Evolutionary conservation across 2,888 invertebrate species (phyloP).

Genomic region (Trachelus iudaicus): DNA sequence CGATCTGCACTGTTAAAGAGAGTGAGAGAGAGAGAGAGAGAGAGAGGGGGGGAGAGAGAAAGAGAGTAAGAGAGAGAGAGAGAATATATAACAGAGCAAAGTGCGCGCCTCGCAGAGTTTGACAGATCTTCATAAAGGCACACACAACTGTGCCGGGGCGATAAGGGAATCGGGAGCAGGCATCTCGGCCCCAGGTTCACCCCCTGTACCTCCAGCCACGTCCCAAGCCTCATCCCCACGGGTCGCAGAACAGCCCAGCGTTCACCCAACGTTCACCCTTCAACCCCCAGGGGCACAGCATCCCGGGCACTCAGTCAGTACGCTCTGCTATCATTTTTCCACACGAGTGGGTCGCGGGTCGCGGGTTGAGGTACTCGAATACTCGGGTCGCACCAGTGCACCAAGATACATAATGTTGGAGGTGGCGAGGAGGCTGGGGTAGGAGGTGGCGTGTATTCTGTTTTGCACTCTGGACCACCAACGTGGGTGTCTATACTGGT

Average conservation of each 20-base stretch:
- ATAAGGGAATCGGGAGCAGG: constrained; percentile 64
- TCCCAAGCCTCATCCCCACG: constrained; percentile 19
- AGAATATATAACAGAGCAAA: constrained; percentile 6
- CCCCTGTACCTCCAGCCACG: constrained; percentile 13
- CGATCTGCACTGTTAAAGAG: constrained; percentile 9
- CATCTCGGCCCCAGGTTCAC: constrained; percentile 40
- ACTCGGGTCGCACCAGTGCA: constrained; percentile 32
- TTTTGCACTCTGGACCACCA: neutral
- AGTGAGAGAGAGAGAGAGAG: neutral
- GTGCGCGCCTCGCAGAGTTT: constrained; percentile 31
- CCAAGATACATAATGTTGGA: constrained; percentile 13
- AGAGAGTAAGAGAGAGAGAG: constrained; percentile 19
- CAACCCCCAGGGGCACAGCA: constrained; percentile 23
- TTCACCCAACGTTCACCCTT: constrained; percentile 7
- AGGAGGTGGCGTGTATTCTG: neutral
- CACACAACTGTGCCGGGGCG: constrained; percentile 64
- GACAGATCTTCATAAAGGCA: constrained; percentile 66
- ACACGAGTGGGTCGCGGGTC: constrained; percentile 67
- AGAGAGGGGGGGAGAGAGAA: constrained; percentile 18
- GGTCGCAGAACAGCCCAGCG: constrained; percentile 16
- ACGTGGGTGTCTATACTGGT: neutral
- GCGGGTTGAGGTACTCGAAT: constrained; percentile 3
- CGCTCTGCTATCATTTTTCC: constrained; percentile 70
- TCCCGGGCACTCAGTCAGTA: constrained; percentile 57
- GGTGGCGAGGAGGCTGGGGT: constrained; percentile 3